phyloP scores from a whole-genome alignment of 2,797 vertebrate genomes.

The Brachyalestes nurse region DNA sequence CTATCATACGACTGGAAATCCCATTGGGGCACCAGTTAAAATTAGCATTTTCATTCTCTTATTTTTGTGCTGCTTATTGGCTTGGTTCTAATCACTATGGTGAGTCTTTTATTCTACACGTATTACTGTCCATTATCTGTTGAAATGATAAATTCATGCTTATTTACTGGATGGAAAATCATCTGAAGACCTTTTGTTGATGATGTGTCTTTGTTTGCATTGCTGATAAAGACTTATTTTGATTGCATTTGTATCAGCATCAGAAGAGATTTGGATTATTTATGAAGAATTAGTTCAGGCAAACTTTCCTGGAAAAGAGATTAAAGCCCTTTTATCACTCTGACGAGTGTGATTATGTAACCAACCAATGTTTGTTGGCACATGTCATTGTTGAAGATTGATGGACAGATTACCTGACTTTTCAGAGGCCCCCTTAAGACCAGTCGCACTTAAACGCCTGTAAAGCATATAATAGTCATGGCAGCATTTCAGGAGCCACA shows the following conservation, averaged over 20 bases:
- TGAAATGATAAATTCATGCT: neutral
- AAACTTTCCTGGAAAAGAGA: neutral
- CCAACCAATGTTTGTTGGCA: neutral
- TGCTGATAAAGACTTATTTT: neutral
- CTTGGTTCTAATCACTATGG: no score
- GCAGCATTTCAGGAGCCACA: no score
- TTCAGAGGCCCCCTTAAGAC: neutral
- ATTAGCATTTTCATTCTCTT: no score
- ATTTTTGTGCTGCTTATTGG: neutral
- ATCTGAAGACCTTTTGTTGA: neutral
- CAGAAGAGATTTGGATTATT: neutral
- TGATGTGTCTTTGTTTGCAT: neutral
- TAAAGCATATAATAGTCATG: neutral
- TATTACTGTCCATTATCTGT: no score
- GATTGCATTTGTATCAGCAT: neutral
- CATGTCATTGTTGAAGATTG: neutral
- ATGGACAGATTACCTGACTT: neutral
- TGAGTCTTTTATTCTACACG: no score
- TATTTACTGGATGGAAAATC: neutral
- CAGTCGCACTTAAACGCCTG: neutral
- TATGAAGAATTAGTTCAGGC: neutral
- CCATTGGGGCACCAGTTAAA: no score
- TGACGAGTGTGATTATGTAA: neutral
- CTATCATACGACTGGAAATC: no score
- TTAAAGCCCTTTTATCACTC: neutral